These are phyloP conservation scores for Choloepus didactylus DNA, from an alignment of 2,797 vertebrate species.

Conservation along the genomic window DNA sequence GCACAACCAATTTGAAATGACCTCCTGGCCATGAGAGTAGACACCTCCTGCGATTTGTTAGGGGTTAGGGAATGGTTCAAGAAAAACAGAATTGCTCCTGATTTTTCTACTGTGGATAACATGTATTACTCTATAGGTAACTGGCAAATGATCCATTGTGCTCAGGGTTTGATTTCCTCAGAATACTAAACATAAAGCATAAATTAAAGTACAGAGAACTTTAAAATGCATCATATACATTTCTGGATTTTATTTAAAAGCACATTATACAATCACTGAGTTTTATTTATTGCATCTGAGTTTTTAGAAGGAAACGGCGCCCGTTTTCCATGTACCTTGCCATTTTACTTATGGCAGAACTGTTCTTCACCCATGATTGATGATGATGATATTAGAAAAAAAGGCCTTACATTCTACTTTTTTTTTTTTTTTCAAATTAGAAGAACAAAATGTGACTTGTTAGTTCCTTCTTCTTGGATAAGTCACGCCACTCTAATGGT, in stretches of 20 bases:
- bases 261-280: neutral
- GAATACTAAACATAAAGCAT: neutral
- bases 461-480: neutral
- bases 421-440: neutral
- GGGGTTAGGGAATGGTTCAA: neutral
- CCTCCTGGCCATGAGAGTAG: neutral
- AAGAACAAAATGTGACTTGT: neutral
- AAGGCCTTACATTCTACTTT: neutral
- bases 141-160: neutral
- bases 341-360: neutral
- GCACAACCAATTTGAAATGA: neutral
- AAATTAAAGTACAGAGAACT: neutral
- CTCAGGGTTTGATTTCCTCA: neutral
- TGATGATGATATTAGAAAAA: neutral
- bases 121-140: neutral
- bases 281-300: conserved; percentile 20
- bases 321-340: neutral
- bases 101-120: neutral
- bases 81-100: neutral
- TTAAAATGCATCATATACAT: neutral
- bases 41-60: too few species aligned
- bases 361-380: neutral
- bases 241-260: neutral
- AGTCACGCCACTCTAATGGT: neutral
- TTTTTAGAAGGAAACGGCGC: neutral